Evolutionary conservation across 2,888 invertebrate species (phyloP), one percentile per base, ranked within the genome.

Genomic region (Eubasilissa splendida): DNA sequence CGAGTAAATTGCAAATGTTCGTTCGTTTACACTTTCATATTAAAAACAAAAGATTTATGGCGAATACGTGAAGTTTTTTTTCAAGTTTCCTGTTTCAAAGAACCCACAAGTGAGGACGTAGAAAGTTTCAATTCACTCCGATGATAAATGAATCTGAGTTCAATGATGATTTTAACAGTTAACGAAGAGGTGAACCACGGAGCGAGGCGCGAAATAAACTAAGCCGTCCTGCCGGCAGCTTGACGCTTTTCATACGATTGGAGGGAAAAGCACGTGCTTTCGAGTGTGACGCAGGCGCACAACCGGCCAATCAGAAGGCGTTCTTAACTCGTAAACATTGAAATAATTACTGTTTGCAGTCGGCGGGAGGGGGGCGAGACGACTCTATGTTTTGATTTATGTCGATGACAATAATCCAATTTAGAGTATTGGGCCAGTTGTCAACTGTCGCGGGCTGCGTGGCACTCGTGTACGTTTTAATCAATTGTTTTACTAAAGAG

Each of bases 211-310:
- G 63, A 77, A 77, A 50, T 80, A 74, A 75, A 71, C 73, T 74
- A 60, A 74, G 73, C 65, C 54, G 59, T 52, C 58, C 54, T 42
- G 52, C 79, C 75, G 74, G 74, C 68, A 52, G 63, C 77, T 56
- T 59, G 68, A 65, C 73, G 77, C 70, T 80, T 80, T 80, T 80
- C 80, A 80, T 80, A 74, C 60, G 56, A 42, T 53, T 59, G 74
- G 77, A 31, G 75, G 74, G 77, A 74, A 74, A 80, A 80, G 80
- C 80, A 80, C 80, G 80, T 80, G 80, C 77, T 80, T 63, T 60
- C 22, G 52, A 22, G 9, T 56, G 70, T 77, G 80, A 80, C 77
- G 80, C 65, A 74, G 56, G 79, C 56, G 66, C 59, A 14, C 4
- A 5, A 58, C 68, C 59, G 68, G 50, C 79, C 75, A 79, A 79